phyloP scores from a whole-genome alignment of 2,888 invertebrate genomes.

The Salticus scenicus region DNA sequence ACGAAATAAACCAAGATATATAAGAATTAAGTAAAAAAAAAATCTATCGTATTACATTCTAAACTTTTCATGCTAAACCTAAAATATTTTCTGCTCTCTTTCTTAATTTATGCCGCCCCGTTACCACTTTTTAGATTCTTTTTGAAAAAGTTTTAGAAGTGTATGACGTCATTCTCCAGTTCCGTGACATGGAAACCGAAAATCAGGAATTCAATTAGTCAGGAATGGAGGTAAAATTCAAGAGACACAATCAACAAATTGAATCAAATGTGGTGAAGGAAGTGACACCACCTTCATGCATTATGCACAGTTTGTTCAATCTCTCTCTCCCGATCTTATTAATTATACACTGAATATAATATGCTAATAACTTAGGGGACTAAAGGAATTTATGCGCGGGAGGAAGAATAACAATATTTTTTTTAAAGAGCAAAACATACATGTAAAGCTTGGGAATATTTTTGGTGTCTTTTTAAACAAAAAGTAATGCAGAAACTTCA shows the following conservation, averaged over 20 bases:
- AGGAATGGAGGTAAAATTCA: constrained; percentile 35
- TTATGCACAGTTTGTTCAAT: constrained; percentile 57
- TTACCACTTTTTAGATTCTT: not conserved
- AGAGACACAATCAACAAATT: constrained; percentile 64
- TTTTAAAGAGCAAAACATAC: too few relatives aligned
- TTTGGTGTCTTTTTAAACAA: not conserved
- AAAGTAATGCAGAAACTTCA: not conserved
- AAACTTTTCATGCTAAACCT: too few relatives aligned
- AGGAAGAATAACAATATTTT: not conserved
- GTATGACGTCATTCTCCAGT: not conserved
- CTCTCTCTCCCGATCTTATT: constrained; percentile 46
- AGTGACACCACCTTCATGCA: constrained; percentile 46
- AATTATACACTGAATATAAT: constrained; percentile 64
- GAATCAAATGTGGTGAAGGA: constrained; percentile 47
- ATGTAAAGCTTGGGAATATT: not conserved
- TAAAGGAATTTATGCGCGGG: constrained; percentile 43
- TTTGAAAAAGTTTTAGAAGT: not conserved
- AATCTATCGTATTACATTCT: too few relatives aligned
- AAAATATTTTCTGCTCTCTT: too few relatives aligned
- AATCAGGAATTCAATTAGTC: constrained; percentile 50
- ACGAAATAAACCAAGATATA: too few relatives aligned
- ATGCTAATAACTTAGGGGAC: constrained; percentile 51
- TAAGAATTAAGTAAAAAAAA: too few relatives aligned
- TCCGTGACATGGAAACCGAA: constrained; percentile 29
- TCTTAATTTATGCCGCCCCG: not conserved